A percentile compares a stretch with the other conserved stretches of the same genome.
These are phyloP conservation scores for Dryomyza anilis DNA, from an alignment of 2,888 invertebrate species.

Conservation along the genomic window DNA sequence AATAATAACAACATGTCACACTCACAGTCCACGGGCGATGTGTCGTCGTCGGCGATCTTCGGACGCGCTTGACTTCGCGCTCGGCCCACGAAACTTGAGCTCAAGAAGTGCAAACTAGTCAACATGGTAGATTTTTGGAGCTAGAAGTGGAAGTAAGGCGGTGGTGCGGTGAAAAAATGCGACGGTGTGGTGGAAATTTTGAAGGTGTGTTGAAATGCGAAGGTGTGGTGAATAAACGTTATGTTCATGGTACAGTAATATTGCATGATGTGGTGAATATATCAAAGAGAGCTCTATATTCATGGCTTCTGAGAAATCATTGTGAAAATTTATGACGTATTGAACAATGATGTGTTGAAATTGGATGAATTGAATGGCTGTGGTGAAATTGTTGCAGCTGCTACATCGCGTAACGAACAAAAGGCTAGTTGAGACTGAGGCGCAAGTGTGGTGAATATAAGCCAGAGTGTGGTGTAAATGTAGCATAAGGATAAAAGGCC, in stretches of 20 bases:
- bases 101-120: slow-evolving; percentile 62
- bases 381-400: background rate
- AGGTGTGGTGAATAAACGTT: background rate
- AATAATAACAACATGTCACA: slow-evolving; percentile 62
- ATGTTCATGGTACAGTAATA: too few species aligned
- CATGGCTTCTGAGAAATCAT: too few species aligned
- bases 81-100: slow-evolving; percentile 58
- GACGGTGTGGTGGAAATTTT: background rate
- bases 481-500: too few species aligned
- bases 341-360: background rate
- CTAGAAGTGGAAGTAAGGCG: slow-evolving; percentile 55
- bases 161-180: slow-evolving; percentile 26
- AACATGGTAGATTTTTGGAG: slow-evolving; percentile 62
- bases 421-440: slow-evolving; percentile 12
- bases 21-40: slow-evolving; percentile 71
- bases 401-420: background rate
- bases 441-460: slow-evolving; percentile 1
- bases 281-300: too few species aligned
- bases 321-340: too few species aligned
- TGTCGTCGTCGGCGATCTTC: slow-evolving; percentile 69
- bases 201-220: background rate
- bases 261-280: too few species aligned
- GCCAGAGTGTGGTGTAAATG: too few species aligned
- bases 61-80: slow-evolving; percentile 68
- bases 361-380: background rate